Conservation (phyloP, 2,797 vertebrate species). For the Iguana delicatissima region DNA sequence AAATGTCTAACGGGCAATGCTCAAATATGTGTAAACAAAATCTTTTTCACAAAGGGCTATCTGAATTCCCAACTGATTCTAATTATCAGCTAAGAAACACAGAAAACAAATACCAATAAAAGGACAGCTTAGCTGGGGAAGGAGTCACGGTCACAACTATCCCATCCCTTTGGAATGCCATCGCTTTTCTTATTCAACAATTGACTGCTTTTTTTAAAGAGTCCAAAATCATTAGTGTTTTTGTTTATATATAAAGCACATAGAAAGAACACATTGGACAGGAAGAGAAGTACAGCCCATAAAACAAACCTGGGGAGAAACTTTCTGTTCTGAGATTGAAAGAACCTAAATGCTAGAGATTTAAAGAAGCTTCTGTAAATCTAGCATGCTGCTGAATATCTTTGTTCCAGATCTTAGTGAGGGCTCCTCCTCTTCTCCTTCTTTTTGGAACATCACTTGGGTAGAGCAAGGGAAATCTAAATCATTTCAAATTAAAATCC, state of each 20-base stretch:
- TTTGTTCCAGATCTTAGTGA: not conserved
- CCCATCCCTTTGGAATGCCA: conserved; percentile 48
- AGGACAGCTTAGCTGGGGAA: conserved; percentile 39
- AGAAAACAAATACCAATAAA: not conserved
- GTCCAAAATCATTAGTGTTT: conserved; percentile 59
- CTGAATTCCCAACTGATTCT: conserved; percentile 64
- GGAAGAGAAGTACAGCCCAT: conserved; percentile 42
- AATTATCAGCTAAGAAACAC: conserved; percentile 56
- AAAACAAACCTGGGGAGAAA: conserved; percentile 49
- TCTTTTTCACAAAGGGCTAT: conserved; percentile 36
- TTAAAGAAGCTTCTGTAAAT: not conserved
- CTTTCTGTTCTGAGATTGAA: conserved; percentile 18
- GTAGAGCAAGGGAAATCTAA: conserved; percentile 7
- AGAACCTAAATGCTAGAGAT: conserved; percentile 21
- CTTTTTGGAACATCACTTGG: conserved; percentile 37
- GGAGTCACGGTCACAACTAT: not conserved
- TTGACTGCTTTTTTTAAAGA: conserved; percentile 26
- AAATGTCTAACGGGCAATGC: conserved; percentile 33
- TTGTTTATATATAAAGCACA: conserved; percentile 40
- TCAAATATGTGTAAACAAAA: conserved; percentile 56
- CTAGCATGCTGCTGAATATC: conserved; percentile 15
- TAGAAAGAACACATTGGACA: conserved; percentile 27
- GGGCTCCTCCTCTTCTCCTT: not conserved
- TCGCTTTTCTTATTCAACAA: conserved; percentile 17
- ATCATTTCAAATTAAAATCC: conserved; percentile 39